These are phyloP conservation scores for Ranitomeya variabilis DNA, from an alignment of 2,113 vertebrate species.

Conservation along the genomic window DNA sequence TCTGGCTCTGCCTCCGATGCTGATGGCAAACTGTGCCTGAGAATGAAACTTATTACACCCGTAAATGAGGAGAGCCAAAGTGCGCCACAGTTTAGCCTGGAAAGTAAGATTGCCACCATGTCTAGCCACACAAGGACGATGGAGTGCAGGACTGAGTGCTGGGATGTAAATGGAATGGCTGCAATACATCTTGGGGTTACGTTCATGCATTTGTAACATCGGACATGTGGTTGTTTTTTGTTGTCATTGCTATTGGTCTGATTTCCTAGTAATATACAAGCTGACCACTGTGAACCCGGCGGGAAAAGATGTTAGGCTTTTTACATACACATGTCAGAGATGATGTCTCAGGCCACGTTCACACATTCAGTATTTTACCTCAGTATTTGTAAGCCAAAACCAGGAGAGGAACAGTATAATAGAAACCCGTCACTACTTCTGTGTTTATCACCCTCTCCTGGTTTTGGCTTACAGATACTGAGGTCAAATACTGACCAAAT, in stretches of 20 bases:
- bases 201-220: background rate
- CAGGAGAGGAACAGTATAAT: too few species aligned
- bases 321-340: background rate
- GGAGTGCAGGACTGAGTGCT: background rate
- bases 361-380: too few species aligned
- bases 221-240: too few species aligned
- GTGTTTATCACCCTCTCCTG: too few species aligned
- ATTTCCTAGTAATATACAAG: too few species aligned
- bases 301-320: background rate
- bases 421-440: too few species aligned
- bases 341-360: background rate
- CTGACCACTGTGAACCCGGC: too few species aligned
- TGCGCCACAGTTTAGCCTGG: conserved; percentile 85
- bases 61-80: conserved; percentile 82
- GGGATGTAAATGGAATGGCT: background rate
- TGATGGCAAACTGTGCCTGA: conserved; percentile 84
- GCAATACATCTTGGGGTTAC: background rate
- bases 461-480: too few species aligned
- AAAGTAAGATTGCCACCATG: conserved; percentile 79
- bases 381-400: too few species aligned
- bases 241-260: too few species aligned
- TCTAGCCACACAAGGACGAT: background rate
- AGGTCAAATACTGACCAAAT: too few species aligned
- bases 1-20: conserved; percentile 60
- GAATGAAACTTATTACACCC: conserved; percentile 89